Evolutionary conservation across 1,140 invertebrate species (phyloP), one percentile per base, ranked within the genome.

Genomic region (Orchesella cincta): DNA sequence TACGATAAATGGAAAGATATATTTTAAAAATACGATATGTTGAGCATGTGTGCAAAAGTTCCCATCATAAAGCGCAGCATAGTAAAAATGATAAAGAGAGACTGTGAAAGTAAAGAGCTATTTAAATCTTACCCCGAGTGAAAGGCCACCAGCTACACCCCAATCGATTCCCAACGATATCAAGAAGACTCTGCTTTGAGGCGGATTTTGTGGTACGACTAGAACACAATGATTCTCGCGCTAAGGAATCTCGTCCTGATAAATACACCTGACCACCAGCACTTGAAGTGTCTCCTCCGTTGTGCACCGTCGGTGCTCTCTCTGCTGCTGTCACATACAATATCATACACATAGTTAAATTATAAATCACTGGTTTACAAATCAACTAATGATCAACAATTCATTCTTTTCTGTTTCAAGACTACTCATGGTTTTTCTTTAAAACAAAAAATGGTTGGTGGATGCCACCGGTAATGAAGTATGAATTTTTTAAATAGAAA

Each of bases 131-230:
- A 67, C 79, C 39, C 77, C 81, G 26, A 82, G 75, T 34, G 81
- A 82, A 75, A 82, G 77, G 67, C 81, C 81, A 64, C 81, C 81
- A 70, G 78, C 77, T 75, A 89, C 89, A 81, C 90, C n/a, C 89
- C 84, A 92, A 87, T 83, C 90, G 89, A 83, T 88, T 90, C 77
- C 89, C 88, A 73, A 91, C 90, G 78, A 92, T 85, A 85, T 93
- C 91, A 51, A 90, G 84, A n/a, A 90, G 86, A 75, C 87, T 88
- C 80, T 89, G 87, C 74, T 87, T 85, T 8, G 89, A 90, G 0
- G 87, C 86, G 20, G 89, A 89, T 83, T 88, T 88, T 36, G 86
- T 86, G 78, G 84, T 84, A 70, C 85, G 88, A 81, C 85, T 87
- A 34, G 84, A 84, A 18, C 85, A 86, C 57, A 86, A 84, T 70